Evolutionary conservation across 2,113 vertebrate genomes (phyloP), one percentile per base, ranked within the genome.

Genomic region (Salvelinus sp.): DNA sequence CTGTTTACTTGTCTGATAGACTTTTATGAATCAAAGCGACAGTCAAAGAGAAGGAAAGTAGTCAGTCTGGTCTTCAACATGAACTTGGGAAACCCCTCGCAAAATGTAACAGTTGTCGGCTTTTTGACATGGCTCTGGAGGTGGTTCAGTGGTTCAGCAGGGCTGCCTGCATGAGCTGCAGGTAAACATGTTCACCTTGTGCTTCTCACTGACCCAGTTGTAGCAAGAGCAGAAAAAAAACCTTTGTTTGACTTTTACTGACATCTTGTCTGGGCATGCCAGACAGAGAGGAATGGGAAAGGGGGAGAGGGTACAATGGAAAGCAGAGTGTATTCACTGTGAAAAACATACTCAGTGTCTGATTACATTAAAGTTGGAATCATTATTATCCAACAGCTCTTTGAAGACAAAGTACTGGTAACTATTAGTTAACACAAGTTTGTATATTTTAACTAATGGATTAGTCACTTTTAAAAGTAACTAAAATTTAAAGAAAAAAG

Each of bases 191-290:
- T 79, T 70, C 27, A 82, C 57, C 72, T 68, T 25, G 14, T 6
- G 28, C 30, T 75, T 58, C 80, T 86, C 74, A 69, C 65, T 87
- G 85, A 86, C 84, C 86, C 83, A 81, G 9, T 44, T 44, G 38
- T 44, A 44, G 78, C 50, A 87, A 82, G 84, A 87, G 77, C 78
- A 84, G 77, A 87, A 80, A 74, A 44, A 87, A 85, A 85, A 74
- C 84, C 13, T 18, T 14, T 80, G 80, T 76, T 86, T 74, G 79
- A 65, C 80, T 85, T 87, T 83, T 83, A 86, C 77, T 50, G 0
- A 25, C 73, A 72, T 73, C 86, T 48, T 86, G 89, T 86, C 84
- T 87, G 77, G 63, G 85, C 89, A 77, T 0, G 86, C 74, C 67
- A 73, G 60, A 72, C 68, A 54, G 62, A 79, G 48, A 58, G 65